Conservation (phyloP, 2,888 invertebrate species). For the Heliconius charithonia region DNA sequence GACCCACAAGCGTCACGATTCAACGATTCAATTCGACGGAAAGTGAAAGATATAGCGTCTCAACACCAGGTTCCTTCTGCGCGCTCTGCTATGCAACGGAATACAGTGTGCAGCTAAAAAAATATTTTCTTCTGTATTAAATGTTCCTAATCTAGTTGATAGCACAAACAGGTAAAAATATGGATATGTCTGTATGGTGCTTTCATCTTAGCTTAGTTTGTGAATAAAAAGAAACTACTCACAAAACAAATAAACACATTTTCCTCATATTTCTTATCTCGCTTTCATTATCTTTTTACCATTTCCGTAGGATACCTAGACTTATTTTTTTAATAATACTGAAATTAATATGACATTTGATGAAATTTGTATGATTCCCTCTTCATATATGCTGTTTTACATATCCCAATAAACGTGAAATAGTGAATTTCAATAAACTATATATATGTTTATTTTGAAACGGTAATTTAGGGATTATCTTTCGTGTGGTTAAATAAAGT, state of each 20-base stretch:
- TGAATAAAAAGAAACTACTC: not conserved
- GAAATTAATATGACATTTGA: no score
- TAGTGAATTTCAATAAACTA: not conserved
- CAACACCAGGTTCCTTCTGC: no score
- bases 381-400: not conserved
- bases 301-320: not conserved
- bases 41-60: no score
- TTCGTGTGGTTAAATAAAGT: not conserved
- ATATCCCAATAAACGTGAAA: not conserved
- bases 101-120: no score
- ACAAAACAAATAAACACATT: not conserved
- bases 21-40: no score
- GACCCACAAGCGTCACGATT: no score
- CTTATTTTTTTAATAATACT: not conserved
- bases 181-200: not conserved
- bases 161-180: no score
- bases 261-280: conserved; percentile 4
- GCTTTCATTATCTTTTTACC: not conserved
- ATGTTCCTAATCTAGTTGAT: no score
- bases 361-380: no score
- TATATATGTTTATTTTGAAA: not conserved
- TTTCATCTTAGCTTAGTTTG: not conserved
- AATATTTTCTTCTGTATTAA: no score
- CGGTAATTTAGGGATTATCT: not conserved
- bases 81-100: no score